Evolutionary conservation across 2,797 vertebrate genomes (phyloP).

Genomic region (Ambastaia sidthimunki): DNA sequence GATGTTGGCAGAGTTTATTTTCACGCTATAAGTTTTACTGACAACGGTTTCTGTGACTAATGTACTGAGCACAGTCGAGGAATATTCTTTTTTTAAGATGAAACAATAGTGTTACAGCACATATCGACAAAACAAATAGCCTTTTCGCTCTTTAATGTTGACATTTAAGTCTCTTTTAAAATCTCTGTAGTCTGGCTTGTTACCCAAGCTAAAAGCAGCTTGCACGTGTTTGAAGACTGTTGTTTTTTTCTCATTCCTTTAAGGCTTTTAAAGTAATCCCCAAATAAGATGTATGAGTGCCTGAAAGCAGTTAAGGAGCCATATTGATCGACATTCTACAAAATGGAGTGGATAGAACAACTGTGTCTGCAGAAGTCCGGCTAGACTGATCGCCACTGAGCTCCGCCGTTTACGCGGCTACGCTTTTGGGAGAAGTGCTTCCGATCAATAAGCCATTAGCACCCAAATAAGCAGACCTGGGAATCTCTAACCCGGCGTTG

Average conservation of each 20-base stretch:
- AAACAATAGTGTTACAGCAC: conserved; percentile 2
- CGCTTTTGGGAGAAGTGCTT: conserved; percentile 52
- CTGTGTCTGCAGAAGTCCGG: conserved; percentile 61
- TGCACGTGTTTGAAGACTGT: conserved; percentile 7
- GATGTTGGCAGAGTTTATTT: conserved; percentile 28
- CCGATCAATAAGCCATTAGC: conserved; percentile 81
- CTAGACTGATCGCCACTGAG: conserved; percentile 39
- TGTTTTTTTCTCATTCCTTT: conserved; percentile 17
- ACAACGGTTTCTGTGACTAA: conserved; percentile 1
- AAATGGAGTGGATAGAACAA: conserved; percentile 69
- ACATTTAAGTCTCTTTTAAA: conserved; percentile 9
- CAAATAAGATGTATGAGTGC: conserved; percentile 26
- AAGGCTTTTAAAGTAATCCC: conserved; percentile 24
- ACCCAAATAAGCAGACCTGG: conserved; percentile 67
- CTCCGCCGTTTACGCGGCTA: conserved; percentile 27
- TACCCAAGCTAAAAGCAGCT: neutral
- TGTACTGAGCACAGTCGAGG: conserved; percentile 2
- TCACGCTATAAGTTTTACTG: conserved; percentile 15
- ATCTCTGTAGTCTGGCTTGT: conserved; percentile 15
- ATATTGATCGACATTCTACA: conserved; percentile 58
- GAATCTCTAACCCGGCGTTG: conserved; percentile 48
- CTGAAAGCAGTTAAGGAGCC: conserved; percentile 44
- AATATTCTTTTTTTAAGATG: neutral
- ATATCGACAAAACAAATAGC: neutral
- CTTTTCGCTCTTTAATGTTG: neutral